Conservation (phyloP, 1,140 invertebrate genomes). For the Solen grandis region DNA sequence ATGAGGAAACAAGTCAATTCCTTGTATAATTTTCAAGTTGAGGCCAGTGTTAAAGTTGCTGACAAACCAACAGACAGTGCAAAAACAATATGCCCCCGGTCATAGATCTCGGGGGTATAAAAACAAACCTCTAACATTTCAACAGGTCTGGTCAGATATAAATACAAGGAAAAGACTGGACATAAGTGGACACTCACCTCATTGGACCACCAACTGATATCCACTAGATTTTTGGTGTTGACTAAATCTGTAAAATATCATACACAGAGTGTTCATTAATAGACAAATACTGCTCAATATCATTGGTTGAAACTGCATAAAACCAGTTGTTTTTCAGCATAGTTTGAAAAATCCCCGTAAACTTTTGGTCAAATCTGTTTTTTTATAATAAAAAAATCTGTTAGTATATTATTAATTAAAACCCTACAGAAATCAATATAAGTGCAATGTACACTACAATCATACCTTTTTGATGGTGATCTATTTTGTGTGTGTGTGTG, state of each 20-base stretch:
- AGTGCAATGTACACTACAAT: too few relatives aligned
- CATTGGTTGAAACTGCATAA: neutral
- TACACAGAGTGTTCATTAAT: neutral
- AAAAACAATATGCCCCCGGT: too few relatives aligned
- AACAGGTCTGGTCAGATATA: neutral
- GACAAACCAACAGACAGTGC: too few relatives aligned
- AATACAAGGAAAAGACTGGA: neutral
- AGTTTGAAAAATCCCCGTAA: neutral
- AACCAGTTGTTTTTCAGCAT: neutral
- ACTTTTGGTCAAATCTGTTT: neutral
- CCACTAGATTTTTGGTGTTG: conserved; percentile 83
- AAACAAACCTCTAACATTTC: too few relatives aligned
- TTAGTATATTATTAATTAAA: too few relatives aligned
- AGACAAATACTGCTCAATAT: neutral
- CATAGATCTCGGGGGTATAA: too few relatives aligned
- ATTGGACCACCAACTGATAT: conserved; percentile 90
- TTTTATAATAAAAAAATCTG: neutral
- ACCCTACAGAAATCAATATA: too few relatives aligned
- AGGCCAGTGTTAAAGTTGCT: too few relatives aligned
- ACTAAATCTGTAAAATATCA: conserved; percentile 71
- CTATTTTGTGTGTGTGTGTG: too few relatives aligned
- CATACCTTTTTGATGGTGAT: too few relatives aligned
- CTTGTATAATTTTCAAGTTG: too few relatives aligned
- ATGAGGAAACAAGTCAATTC: too few relatives aligned
- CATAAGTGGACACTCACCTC: conserved; percentile 81